Evolutionary conservation across 35 echinoderm and acorn worm species (phyloP).

Genomic region (Stichopus chloronotus): DNA sequence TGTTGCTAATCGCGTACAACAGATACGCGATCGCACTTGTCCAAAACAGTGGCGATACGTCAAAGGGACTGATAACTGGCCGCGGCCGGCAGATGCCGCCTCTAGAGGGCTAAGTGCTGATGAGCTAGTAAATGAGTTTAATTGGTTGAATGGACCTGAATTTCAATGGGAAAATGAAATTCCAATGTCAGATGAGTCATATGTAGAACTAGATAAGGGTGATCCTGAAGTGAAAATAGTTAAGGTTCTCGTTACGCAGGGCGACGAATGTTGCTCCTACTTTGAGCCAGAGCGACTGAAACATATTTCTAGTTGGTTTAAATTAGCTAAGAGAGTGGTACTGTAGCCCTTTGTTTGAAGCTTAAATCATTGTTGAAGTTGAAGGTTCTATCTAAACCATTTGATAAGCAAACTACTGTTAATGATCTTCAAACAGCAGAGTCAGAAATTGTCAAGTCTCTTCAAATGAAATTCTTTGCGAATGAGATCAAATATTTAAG

Average conservation of each 20-base stretch:
- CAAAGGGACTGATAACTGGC: slow-evolving; percentile 25
- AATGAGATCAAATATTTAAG: neutral
- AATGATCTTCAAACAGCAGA: neutral
- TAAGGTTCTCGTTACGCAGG: slow-evolving; percentile 10
- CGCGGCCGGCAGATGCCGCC: slow-evolving; percentile 62
- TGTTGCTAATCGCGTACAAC: neutral
- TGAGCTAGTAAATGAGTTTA: slow-evolving; percentile 38
- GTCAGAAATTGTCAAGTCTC: neutral
- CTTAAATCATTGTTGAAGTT: slow-evolving; percentile 4
- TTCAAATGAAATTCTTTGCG: neutral
- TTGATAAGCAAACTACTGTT: neutral
- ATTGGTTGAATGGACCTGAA: slow-evolving; percentile 70
- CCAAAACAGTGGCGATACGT: neutral
- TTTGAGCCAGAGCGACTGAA: slow-evolving; percentile 18
- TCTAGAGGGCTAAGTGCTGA: slow-evolving; percentile 60
- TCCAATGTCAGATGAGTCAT: neutral
- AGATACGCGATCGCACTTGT: neutral
- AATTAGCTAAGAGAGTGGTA: slow-evolving; percentile 15
- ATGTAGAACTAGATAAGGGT: neutral
- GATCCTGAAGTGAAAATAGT: neutral
- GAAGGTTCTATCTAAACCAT: neutral
- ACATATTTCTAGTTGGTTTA: slow-evolving; percentile 32
- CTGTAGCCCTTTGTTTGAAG: slow-evolving; percentile 5
- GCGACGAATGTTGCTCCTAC: neutral
- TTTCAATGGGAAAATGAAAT: slow-evolving; percentile 67